Percentiles rank a stretch among this genome's conserved stretches.
Conservation (phyloP, 2,888 invertebrate species). For the Cylloceria caligata region DNA sequence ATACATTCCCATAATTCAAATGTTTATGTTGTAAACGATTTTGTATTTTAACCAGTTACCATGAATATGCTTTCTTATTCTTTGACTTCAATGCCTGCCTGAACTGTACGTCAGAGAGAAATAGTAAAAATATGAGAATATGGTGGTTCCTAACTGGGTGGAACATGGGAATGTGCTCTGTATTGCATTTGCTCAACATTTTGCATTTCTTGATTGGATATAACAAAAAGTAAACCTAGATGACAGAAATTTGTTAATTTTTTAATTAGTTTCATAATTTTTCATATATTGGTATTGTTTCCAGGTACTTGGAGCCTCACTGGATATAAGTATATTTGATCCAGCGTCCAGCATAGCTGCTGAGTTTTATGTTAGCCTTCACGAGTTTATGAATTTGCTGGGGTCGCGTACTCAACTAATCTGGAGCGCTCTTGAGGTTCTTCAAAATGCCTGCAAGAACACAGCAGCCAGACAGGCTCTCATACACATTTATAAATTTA, state of each 20-base stretch:
- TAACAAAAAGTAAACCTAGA: no score
- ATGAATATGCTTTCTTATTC: no score
- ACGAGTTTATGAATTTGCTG: conserved; percentile 88
- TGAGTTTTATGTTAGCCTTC: conserved; percentile 89
- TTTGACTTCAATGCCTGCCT: no score
- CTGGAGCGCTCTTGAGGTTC: conserved; percentile 89
- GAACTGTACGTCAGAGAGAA: no score
- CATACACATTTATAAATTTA: conserved; percentile 90
- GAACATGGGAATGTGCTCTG: no score
- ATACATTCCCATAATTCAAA: no score
- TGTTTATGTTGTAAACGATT: no score
- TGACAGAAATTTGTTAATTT: conserved; percentile 82
- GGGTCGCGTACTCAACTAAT: conserved; percentile 85
- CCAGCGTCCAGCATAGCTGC: conserved; percentile 88
- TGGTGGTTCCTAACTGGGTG: no score
- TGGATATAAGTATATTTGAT: conserved; percentile 89
- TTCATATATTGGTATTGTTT: conserved; percentile 85
- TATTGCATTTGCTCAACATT: no score
- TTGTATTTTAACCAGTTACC: no score
- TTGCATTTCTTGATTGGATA: no score
- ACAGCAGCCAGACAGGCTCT: conserved; percentile 87
- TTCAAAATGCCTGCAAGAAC: conserved; percentile 88
- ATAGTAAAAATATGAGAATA: no score
- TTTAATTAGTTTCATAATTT: conserved; percentile 85
- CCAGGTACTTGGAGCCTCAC: conserved; percentile 88